Evolutionary conservation across 2,797 vertebrate species (phyloP), one percentile per base, ranked within the genome.

Genomic region (Muscicapa comitata): DNA sequence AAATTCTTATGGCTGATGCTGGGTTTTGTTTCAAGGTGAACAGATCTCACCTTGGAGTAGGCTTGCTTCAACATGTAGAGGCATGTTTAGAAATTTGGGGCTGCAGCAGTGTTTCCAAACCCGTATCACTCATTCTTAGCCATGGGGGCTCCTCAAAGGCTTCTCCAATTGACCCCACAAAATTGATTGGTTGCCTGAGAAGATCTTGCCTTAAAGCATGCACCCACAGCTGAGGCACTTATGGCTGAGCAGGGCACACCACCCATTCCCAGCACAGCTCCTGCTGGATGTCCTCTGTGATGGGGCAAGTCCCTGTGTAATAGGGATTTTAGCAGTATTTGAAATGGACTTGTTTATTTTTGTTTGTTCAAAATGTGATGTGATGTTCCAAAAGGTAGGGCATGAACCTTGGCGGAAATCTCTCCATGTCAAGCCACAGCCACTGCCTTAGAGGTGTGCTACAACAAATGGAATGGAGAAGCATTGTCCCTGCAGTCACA

Each of bases 401-500:
- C 43, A 14, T 28, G 40, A 73, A 40, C 47, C 25, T 66, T 54
- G 33, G n/a, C 77, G 45, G 61, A 80, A 82, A 40, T 17, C 23
- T 58, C 71, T 42, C 20, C 1, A 0, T 29, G 25, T 26, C 55
- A 85, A 77, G 28, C 48, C 19, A 35, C 43, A 79, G 12, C 15
- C 51, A 5, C 18, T 50, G 29, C 29, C 7, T 5, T 38, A 61
- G 37, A 63, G 38, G 16, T 33, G 40, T 53, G 2, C 63, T 33
- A 15, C 37, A 37, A 16, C 23, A 67, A 66, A 35, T 12, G 17
- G 50, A 63, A 38, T 23, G 17, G 16, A 78, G 25, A 77, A 74
- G 20, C 5, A 1, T 11, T 53, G 50, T 78, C 19, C 45, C 62
- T 71, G 53, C 25, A 29, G 40, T 38, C 0, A 0, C 48, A 71